Conservation (phyloP, 2,797 vertebrate genomes). For the Phalloptychus januarius region DNA sequence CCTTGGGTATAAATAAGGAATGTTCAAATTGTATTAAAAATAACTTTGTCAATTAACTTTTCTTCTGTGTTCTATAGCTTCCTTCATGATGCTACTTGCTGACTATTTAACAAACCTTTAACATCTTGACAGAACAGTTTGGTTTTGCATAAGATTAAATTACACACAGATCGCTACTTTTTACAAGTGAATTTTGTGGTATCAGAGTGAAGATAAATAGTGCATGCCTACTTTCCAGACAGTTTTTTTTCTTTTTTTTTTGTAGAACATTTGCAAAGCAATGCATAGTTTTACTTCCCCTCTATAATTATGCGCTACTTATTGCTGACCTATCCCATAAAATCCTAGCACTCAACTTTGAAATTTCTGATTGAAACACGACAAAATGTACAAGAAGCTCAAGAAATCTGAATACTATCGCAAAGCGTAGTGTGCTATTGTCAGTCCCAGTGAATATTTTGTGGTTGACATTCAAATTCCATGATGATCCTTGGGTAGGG, state of each 20-base stretch:
- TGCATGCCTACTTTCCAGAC: not conserved
- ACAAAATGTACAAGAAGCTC: not conserved
- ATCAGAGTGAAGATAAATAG: not conserved
- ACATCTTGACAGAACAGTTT: not conserved
- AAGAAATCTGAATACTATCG: not conserved
- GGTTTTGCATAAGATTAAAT: not conserved
- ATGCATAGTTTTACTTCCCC: not conserved
- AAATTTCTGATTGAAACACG: not conserved
- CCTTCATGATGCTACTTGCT: too few relatives aligned
- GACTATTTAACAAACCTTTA: not conserved
- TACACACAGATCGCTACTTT: not conserved
- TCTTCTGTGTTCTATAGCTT: not conserved
- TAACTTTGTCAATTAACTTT: not conserved
- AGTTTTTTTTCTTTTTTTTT: not conserved
- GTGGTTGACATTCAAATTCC: slow-evolving; percentile 49
- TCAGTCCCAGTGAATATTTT: slow-evolving; percentile 33
- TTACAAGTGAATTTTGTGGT: not conserved
- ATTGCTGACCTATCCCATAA: not conserved
- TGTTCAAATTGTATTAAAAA: not conserved
- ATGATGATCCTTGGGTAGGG: slow-evolving; percentile 52
- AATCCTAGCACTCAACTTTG: not conserved
- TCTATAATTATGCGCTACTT: not conserved
- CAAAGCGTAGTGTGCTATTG: slow-evolving; percentile 8
- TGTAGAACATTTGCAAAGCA: not conserved
- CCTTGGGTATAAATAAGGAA: not conserved